Percentiles rank a stretch among this genome's conserved stretches.
These are phyloP conservation scores for Sus scrofa DNA, from an alignment of 2,113 vertebrate species.

Conservation along the genomic window DNA sequence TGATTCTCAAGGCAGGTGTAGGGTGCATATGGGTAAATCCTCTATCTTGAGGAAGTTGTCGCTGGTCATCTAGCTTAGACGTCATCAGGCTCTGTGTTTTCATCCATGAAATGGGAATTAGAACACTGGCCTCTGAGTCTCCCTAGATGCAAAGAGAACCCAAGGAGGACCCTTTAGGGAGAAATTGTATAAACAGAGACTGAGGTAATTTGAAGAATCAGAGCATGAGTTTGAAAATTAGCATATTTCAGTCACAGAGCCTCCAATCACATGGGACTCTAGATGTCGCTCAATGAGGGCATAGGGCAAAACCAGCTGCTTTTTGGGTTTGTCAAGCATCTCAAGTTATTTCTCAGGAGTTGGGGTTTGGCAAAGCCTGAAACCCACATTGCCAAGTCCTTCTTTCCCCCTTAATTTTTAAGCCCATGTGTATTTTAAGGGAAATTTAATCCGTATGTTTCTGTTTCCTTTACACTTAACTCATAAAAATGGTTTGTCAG, in stretches of 20 bases:
- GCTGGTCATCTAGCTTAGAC: not conserved
- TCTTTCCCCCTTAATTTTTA: slow-evolving; percentile 83
- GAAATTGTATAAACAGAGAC: slow-evolving; percentile 58
- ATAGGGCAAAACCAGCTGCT: slow-evolving; percentile 78
- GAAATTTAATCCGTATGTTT: slow-evolving; percentile 85
- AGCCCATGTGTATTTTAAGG: slow-evolving; percentile 85
- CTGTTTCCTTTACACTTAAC: slow-evolving; percentile 85
- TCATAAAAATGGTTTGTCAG: slow-evolving; percentile 85
- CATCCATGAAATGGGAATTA: slow-evolving; percentile 61
- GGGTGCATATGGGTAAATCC: not conserved
- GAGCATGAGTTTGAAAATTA: slow-evolving; percentile 58
- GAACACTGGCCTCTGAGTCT: slow-evolving; percentile 35
- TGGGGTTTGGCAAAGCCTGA: slow-evolving; percentile 82
- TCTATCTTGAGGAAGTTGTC: slow-evolving; percentile 41
- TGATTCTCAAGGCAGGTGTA: not conserved
- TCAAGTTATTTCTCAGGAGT: slow-evolving; percentile 85
- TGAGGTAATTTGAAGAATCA: slow-evolving; percentile 67
- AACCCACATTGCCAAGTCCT: slow-evolving; percentile 77
- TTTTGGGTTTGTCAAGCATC: slow-evolving; percentile 84
- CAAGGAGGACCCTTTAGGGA: slow-evolving; percentile 52
- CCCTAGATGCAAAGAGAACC: slow-evolving; percentile 35
- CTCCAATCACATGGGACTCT: slow-evolving; percentile 47
- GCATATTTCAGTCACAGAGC: slow-evolving; percentile 50
- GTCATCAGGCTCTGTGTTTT: not conserved
- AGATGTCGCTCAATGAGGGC: slow-evolving; percentile 63